These are phyloP conservation scores for Nyctibius bracteatus DNA, from an alignment of 2,113 vertebrate genomes.

Conservation along the genomic window DNA sequence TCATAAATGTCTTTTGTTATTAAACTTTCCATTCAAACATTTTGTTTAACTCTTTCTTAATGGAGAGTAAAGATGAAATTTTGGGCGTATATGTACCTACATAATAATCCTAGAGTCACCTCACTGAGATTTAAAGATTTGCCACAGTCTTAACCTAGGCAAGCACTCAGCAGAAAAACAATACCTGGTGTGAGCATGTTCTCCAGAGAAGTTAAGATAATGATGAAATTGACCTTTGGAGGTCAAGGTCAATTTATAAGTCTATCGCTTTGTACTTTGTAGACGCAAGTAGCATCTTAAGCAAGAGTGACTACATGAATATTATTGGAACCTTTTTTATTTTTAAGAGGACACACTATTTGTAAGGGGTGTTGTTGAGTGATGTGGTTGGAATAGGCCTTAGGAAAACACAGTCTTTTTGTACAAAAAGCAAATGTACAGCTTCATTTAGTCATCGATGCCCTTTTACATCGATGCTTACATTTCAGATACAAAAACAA, in stretches of 20 bases:
- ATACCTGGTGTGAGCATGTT: neutral
- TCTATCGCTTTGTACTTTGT: slow-evolving; percentile 5
- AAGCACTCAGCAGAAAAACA: neutral
- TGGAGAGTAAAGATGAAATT: slow-evolving; percentile 63
- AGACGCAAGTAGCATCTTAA: neutral
- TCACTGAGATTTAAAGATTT: slow-evolving; percentile 15
- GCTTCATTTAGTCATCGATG: neutral
- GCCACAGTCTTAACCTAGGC: neutral
- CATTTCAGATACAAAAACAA: slow-evolving; percentile 1
- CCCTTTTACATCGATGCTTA: neutral
- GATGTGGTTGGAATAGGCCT: neutral
- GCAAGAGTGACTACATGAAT: neutral
- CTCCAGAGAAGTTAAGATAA: slow-evolving; percentile 12
- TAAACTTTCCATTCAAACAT: slow-evolving; percentile 79
- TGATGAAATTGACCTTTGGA: slow-evolving; percentile 22
- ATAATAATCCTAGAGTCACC: slow-evolving; percentile 36
- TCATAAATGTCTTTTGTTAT: slow-evolving; percentile 84
- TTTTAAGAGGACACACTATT: slow-evolving; percentile 11
- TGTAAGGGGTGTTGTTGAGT: slow-evolving; percentile 31
- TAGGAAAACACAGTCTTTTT: neutral
- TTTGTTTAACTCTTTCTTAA: slow-evolving; percentile 79
- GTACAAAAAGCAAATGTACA: neutral
- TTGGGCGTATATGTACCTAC: neutral
- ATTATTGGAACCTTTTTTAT: neutral
- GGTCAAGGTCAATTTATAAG: slow-evolving; percentile 49